Evolutionary conservation across 2,113 vertebrate genomes (phyloP), one percentile per base, ranked within the genome.

Genomic region (Lamprologus speciosus): DNA sequence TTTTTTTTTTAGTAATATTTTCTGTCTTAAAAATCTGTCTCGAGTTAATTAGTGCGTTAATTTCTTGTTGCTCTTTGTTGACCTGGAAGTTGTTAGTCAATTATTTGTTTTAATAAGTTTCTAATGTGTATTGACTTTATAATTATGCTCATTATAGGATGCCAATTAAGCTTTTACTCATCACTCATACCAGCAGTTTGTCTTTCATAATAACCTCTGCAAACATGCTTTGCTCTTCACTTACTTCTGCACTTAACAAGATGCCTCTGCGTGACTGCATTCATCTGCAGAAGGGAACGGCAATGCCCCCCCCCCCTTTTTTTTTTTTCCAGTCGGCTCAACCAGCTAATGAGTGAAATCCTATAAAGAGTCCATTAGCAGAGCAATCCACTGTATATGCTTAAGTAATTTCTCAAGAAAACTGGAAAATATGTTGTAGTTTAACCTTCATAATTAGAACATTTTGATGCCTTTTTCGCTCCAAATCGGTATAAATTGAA

Each of bases 91-190:
- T 58, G 40, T 47, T 19, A 23, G 31, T 80, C 75, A 82, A 42
- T 91, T 70, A 83, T n/a, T 40, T 70, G 37, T 11, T 53, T 85
- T 79, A 75, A 21, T 86, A 11, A 51, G 7, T 42, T 83, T 37
- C 11, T 26, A 21, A 9, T n/a, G 70, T 68, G 53, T 6, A 26
- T 21, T 7, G 31, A 81, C 85, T 13, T 26, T 42, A 33, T 23
- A 80, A 17, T n/a, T 65, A 65, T 68, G 11, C 47, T 90, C 31
- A 58, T 90, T 85, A 63, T 47, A 73, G 23, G 19, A 33, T 58
- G 89, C 10, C 53, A 26, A 16, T 85, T 55, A 60, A 14, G 14
- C 33, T 68, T 88, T 58, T 81, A 58, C 37, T 60, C 80, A 60
- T 78, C 45, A 50, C 45, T 50, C 70, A 78, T 50, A 31, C 42